Base-by-base conservation (phyloP, 2,888 invertebrate species). In the Caenorhabditis doughertyi region DNA sequence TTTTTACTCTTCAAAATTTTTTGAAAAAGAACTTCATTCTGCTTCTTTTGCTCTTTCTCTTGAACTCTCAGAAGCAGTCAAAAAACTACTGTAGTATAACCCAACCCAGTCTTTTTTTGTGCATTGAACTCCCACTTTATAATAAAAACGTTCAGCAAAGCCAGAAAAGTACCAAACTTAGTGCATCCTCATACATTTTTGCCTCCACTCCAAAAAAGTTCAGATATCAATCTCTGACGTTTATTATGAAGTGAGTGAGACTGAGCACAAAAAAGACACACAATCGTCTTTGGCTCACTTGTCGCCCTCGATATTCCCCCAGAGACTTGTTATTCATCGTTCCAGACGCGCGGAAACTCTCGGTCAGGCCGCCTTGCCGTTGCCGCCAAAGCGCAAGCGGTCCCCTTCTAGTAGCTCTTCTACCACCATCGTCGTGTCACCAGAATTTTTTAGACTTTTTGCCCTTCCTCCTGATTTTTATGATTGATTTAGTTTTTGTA, bases 291-390 rank as follows among this genome's bases (percentile, higher is more conserved):
- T n/a, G n/a, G 81, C 81, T 67, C 64, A 81, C 81, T 81, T 81
- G 81, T 81, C 81, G 81, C 79, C 56, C 77, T 70, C 72, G 56
- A 74, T 76, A 81, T 81, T 77, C 71, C 71, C 81, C 81, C 58
- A 53, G 81, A 81, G 81, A 72, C 76, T 81, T 82, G 82, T 82
- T 82, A 82, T 82, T 82, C 77, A 82, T 82, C 82, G 82, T 82
- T 82, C 82, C 70, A 82, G 77, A 70, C 67, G 65, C 71, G 73
- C 80, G 80, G 73, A 72, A 68, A 73, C 76, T 68, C 68, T 77
- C 77, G 27, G 58, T 58, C 64, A 65, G 65, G 65, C 49, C 65
- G 35, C 21, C 65, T 27, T 18, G 71, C 55, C 71, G 73, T 58
- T 49, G 60, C 67, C 73, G 73, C 72, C 65, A 68, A 72, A 72